Base-by-base conservation (phyloP, 2,888 invertebrate genomes). In the Leuctra nigra region DNA sequence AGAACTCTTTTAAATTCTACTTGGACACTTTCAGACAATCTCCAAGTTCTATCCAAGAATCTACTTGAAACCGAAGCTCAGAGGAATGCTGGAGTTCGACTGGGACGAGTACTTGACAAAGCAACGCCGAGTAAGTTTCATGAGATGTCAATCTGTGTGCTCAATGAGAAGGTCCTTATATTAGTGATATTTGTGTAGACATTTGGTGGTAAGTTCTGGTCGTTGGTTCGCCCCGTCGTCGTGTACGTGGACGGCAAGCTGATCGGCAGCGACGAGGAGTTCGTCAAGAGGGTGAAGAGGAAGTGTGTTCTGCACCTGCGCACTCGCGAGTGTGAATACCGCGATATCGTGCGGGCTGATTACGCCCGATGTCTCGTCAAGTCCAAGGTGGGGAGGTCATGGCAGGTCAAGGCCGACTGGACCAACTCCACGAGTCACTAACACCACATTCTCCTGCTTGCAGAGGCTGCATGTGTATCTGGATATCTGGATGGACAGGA, bases 391-490 rank as follows among this genome's bases (percentile, higher is more conserved):
- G 72, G 73, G 67, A 54, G n/a, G 23, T 20, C 4, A 14, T 13
- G 14, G 36, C 36, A 14, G 11, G n/a, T n/a, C n/a, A 29, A 29
- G 7, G 29, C 7, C 29, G 7, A 29, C 29, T 29, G 11, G 29
- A 29, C 29, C 11, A 6, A 29, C 29, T 29, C 7, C 29, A 29
- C 29, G 7, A n/a, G n/a, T n/a, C n/a, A n/a, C n/a, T n/a, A 29
- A 7, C 29, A 6, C 11, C 29, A 41, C 20, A 20, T 18, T 41
- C 20, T 18, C 18, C 44, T 46, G 48, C 41, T 55, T 41, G 55
- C 71, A 82, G 82, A 75, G 80, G 64, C 75, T 77, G 33, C 75
- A 73, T 64, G 77, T 74, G 1, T 81, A 77, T 63, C 70, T 82
- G 64, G 77, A 77, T 46, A 72, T 82, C 61, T 68, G 75, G 2